Evolutionary conservation across 2,888 invertebrate genomes (phyloP).

Genomic region (Gandaritis pyraliata): DNA sequence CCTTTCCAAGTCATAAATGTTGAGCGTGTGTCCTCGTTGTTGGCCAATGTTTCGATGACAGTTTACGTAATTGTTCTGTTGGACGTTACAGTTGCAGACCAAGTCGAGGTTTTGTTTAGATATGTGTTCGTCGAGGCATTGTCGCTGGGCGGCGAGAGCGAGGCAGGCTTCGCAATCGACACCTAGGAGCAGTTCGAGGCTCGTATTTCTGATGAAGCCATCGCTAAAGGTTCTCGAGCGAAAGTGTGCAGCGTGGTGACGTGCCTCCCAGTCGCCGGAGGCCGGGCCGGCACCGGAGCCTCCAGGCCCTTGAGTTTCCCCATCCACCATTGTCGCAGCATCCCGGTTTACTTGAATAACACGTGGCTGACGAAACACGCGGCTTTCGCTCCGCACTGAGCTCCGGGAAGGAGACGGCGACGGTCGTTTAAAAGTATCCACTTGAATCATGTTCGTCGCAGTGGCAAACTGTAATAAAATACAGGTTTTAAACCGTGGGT

Average conservation of each 20-base stretch:
- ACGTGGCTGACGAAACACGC: constrained; percentile 75
- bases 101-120: constrained; percentile 75
- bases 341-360: constrained; percentile 81
- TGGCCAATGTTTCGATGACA: constrained; percentile 66
- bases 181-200: constrained; percentile 79
- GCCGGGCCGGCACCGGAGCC: constrained; percentile 40
- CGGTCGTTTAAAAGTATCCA: constrained; percentile 74
- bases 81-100: constrained; percentile 78
- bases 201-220: constrained; percentile 79
- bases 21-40: constrained; percentile 73
- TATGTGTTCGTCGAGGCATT: constrained; percentile 71
- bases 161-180: constrained; percentile 81
- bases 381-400: constrained; percentile 76
- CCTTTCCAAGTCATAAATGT: constrained; percentile 77
- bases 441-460: constrained; percentile 69
- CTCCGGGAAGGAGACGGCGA: constrained; percentile 79
- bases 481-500: not conserved
- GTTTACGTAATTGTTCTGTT: constrained; percentile 75
- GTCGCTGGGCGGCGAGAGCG: constrained; percentile 73
- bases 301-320: constrained; percentile 52
- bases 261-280: constrained; percentile 62
- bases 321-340: constrained; percentile 80
- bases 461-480: constrained; percentile 28
- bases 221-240: constrained; percentile 81
- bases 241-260: constrained; percentile 68